A percentile compares a stretch with the other conserved stretches of the same genome.
Conservation (phyloP, 2,113 vertebrate species). For the Neotoma lepida region DNA sequence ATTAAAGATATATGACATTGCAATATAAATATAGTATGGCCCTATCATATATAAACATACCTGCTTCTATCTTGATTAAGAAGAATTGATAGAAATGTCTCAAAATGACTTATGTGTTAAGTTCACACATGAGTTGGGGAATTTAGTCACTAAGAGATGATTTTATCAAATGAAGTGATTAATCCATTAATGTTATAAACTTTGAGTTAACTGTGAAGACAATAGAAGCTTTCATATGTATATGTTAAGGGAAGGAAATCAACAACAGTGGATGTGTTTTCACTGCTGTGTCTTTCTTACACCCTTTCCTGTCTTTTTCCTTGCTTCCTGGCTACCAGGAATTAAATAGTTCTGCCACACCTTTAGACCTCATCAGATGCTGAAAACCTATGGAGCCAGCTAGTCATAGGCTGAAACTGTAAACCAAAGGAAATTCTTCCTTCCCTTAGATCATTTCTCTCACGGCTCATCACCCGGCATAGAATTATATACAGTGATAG, state of each 20-base stretch:
- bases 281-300: background rate
- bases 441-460: background rate
- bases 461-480: background rate
- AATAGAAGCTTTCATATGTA: background rate
- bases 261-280: background rate
- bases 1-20: background rate
- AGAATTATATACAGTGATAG: background rate
- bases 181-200: background rate
- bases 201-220: background rate
- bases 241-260: too few species aligned
- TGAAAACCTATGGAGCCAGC: rapidly evolving
- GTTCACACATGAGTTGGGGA: too few species aligned
- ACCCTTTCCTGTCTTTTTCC: background rate
- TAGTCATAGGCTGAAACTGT: background rate
- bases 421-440: background rate
- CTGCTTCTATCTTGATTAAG: background rate
- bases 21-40: background rate
- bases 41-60: background rate
- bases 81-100: background rate
- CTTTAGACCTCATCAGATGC: too few species aligned
- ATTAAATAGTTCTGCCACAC: background rate
- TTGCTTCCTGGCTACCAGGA: too few species aligned
- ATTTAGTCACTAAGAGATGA: background rate
- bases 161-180: background rate
- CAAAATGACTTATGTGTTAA: background rate